phyloP scores from a whole-genome alignment of 2,113 vertebrate genomes.

The Lonchura striata region DNA sequence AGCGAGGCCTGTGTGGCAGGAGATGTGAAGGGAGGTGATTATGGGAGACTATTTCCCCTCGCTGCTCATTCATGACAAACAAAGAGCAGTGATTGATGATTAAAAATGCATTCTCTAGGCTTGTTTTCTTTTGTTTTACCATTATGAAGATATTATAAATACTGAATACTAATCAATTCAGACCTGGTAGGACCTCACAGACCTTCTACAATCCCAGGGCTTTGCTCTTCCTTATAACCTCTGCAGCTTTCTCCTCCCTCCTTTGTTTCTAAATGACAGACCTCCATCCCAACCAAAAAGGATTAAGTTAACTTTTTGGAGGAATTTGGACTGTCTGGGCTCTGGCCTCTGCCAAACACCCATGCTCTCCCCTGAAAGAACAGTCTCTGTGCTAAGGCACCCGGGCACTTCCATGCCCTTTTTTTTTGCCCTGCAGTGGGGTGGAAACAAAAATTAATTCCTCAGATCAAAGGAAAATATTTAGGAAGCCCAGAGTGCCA shows the following conservation, averaged over 20 bases:
- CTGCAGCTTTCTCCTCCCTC: not conserved
- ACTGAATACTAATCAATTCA: conserved; percentile 85
- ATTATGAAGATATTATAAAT: conserved; percentile 86
- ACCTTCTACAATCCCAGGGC: conserved; percentile 69
- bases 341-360: not conserved
- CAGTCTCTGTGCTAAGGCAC: not conserved
- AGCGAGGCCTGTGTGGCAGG: conserved; percentile 70
- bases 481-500: not conserved
- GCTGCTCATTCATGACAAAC: conserved; percentile 83
- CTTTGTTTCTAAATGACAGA: conserved; percentile 1
- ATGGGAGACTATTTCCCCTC: conserved; percentile 81
- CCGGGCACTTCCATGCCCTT: not conserved
- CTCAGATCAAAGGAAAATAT: not conserved
- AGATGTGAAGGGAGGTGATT: conserved; percentile 80
- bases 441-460: not conserved
- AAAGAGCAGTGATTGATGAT: conserved; percentile 88
- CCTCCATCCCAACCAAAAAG: not conserved
- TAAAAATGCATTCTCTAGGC: conserved; percentile 85
- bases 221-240: conserved; percentile 41
- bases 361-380: not conserved
- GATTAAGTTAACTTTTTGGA: not conserved
- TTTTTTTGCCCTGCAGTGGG: not conserved
- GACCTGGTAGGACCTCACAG: conserved; percentile 75
- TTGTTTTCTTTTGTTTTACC: conserved; percentile 87
- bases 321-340: not conserved